phyloP scores from a whole-genome alignment of 23 tunicate genomes.

The Trididemnum nubilum region DNA sequence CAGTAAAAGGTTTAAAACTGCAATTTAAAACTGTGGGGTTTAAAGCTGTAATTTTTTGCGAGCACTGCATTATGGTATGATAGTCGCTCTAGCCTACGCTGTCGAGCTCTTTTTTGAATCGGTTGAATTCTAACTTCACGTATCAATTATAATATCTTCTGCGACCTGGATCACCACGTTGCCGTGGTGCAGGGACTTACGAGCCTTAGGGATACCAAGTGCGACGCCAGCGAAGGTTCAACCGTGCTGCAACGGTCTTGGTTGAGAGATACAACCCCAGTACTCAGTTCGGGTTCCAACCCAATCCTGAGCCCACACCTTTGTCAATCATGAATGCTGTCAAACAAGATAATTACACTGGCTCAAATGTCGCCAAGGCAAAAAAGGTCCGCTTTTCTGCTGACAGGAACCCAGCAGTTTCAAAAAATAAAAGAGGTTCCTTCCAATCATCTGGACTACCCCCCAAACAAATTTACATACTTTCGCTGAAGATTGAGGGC shows the following conservation, averaged over 20 bases:
- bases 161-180: neutral
- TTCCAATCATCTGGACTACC: neutral
- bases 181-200: neutral
- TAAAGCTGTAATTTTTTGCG: no score
- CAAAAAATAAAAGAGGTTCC: neutral
- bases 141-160: no score
- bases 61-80: no score
- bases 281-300: neutral
- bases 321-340: neutral
- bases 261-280: neutral
- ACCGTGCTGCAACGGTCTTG: neutral
- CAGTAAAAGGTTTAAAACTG: no score
- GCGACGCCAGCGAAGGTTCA: neutral
- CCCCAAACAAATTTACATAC: neutral
- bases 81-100: no score
- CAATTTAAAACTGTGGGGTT: no score
- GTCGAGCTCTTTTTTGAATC: no score
- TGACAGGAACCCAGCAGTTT: slow-evolving; percentile 6
- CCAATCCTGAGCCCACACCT: neutral
- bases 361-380: slow-evolving; percentile 10
- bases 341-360: slow-evolving; percentile 3
- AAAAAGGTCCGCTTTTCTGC: slow-evolving; percentile 23
- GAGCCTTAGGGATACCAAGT: neutral
- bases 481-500: neutral
- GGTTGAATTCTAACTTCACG: no score